Conservation (phyloP, 2,888 invertebrate species). For the Athalia circularis region DNA sequence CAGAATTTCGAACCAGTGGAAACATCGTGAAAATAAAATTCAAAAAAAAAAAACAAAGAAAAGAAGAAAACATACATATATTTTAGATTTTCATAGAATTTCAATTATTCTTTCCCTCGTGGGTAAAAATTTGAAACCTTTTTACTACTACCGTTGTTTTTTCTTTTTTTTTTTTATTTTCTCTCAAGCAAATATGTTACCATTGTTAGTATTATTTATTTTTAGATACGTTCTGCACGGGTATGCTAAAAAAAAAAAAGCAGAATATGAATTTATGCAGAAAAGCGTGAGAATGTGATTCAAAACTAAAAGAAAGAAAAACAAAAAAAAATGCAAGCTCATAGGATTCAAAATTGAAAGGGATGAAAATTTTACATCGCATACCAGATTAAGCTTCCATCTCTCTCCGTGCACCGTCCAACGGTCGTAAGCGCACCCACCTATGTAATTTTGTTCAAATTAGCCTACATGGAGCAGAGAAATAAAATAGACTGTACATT, state of each 20-base stretch:
- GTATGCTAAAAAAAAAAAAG: background rate
- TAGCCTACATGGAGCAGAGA: background rate
- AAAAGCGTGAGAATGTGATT: background rate
- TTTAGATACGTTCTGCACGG: too few species aligned
- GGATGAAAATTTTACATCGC: constrained; percentile 6
- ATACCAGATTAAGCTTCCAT: background rate
- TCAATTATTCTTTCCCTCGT: too few species aligned
- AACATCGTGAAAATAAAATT: too few species aligned
- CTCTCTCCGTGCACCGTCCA: background rate
- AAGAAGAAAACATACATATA: too few species aligned
- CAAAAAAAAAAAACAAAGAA: too few species aligned
- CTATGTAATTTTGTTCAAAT: constrained; percentile 25
- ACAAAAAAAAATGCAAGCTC: constrained; percentile 10
- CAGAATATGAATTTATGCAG: background rate
- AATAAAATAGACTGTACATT: too few species aligned
- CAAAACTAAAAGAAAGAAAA: background rate
- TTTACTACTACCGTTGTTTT: too few species aligned
- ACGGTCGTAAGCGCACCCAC: background rate
- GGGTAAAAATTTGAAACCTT: too few species aligned
- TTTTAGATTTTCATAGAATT: too few species aligned
- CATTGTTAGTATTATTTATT: too few species aligned
- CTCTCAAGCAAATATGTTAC: too few species aligned
- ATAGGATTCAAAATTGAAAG: background rate
- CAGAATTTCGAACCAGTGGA: background rate
- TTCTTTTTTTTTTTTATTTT: too few species aligned